phyloP scores from a whole-genome alignment of 2,888 invertebrate species.

The Steromphala cineraria region DNA sequence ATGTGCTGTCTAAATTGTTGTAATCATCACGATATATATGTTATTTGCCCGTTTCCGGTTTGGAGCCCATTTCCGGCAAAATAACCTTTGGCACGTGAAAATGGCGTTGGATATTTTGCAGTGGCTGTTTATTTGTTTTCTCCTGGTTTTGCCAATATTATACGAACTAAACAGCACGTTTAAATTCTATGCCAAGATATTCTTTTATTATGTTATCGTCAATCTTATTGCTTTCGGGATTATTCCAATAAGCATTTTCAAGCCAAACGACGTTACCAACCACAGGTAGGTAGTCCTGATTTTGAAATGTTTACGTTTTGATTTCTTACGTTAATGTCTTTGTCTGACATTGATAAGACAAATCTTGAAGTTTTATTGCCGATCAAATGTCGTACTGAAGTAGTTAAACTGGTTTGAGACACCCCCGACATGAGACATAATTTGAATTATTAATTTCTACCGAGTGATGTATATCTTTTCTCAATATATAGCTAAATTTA shows the following conservation, averaged over 20 bases:
- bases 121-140: conserved; percentile 53
- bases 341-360: background rate
- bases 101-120: conserved; percentile 55
- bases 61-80: background rate
- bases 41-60: too few relatives aligned
- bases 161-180: conserved; percentile 61
- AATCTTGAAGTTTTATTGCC: too few relatives aligned
- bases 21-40: too few relatives aligned
- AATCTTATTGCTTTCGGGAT: conserved; percentile 44
- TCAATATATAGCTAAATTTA: too few relatives aligned
- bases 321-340: background rate
- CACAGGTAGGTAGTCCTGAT: too few relatives aligned
- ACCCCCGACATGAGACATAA: too few relatives aligned
- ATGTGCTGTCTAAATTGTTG: too few relatives aligned
- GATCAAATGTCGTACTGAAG: too few relatives aligned
- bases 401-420: too few relatives aligned
- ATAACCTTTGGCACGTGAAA: conserved; percentile 17
- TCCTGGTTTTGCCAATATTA: conserved; percentile 57
- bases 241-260: conserved; percentile 40
- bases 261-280: conserved; percentile 53
- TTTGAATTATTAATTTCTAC: too few relatives aligned
- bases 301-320: conserved; percentile 15
- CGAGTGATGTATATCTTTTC: too few relatives aligned
- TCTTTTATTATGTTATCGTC: conserved; percentile 51
- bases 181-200: conserved; percentile 63